Percentiles rank a stretch among this genome's conserved stretches.
Evolutionary conservation across 2,888 invertebrate species (phyloP).

Genomic region (Mythimna ferrago): DNA sequence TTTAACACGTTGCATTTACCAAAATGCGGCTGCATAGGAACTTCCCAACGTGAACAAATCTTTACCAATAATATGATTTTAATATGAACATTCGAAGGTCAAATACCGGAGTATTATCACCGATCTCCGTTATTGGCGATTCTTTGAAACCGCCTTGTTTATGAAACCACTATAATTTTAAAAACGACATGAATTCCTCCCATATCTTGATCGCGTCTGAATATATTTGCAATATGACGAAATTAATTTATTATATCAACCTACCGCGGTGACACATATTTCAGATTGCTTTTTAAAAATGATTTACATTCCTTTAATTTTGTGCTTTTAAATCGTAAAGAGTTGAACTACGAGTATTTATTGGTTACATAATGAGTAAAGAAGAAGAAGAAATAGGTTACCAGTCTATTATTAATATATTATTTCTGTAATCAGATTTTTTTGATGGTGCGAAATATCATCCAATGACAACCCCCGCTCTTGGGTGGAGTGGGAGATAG

Average conservation of each 20-base stretch:
- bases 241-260: slow-evolving; percentile 35
- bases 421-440: neutral
- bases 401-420: neutral
- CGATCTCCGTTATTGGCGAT: slow-evolving; percentile 52
- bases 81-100: slow-evolving; percentile 46
- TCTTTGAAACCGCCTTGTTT: slow-evolving; percentile 56
- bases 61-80: slow-evolving; percentile 13
- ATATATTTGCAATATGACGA: slow-evolving; percentile 54
- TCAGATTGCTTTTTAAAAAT: slow-evolving; percentile 13
- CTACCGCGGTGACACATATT: slow-evolving; percentile 32
- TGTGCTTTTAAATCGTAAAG: neutral
- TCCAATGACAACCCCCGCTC: no score
- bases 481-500: no score
- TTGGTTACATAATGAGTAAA: neutral
- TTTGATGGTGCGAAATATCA: no score
- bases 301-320: slow-evolving; percentile 22
- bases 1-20: neutral
- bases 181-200: slow-evolving; percentile 55
- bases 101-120: slow-evolving; percentile 58
- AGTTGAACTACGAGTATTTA: no score
- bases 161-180: slow-evolving; percentile 41
- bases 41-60: neutral
- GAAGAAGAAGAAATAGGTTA: neutral
- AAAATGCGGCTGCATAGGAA: neutral
- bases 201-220: slow-evolving; percentile 57